Evolutionary conservation across 2,113 vertebrate species (phyloP).

Genomic region (Pedionomus torquatus): DNA sequence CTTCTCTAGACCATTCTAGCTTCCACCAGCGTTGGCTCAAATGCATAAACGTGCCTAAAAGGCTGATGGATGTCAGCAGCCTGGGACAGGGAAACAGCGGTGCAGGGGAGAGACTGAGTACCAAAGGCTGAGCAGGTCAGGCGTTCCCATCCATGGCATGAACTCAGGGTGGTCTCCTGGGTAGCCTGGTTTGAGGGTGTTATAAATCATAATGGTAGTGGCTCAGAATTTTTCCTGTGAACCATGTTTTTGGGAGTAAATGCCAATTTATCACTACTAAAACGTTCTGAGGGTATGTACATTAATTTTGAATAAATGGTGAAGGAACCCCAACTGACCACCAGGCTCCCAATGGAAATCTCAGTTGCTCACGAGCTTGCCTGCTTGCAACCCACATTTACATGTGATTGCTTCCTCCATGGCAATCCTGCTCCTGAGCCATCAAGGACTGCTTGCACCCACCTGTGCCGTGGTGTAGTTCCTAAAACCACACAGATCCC

Average conservation of each 20-base stretch:
- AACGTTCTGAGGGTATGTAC: background rate
- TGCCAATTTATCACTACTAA: conserved; percentile 11
- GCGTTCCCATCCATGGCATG: background rate
- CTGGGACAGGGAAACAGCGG: accelerated
- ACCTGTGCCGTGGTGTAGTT: accelerated
- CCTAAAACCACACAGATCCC: background rate
- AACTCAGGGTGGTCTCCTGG: background rate
- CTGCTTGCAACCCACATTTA: background rate
- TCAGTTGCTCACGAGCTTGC: background rate
- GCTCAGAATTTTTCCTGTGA: background rate
- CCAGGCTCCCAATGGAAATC: background rate
- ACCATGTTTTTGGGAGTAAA: conserved; percentile 25
- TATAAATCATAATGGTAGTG: conserved; percentile 25
- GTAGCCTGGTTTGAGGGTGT: background rate
- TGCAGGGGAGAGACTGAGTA: background rate
- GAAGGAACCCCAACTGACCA: background rate
- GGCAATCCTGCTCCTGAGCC: background rate
- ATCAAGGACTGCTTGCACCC: background rate
- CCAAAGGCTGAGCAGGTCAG: background rate
- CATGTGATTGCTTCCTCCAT: accelerated
- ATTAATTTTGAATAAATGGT: background rate
- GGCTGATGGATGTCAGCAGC: background rate
- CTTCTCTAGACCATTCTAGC: background rate
- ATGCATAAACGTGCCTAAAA: background rate
- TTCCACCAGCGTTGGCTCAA: background rate